These are phyloP conservation scores for Lamellibrachia satsuma DNA, from an alignment of 2,888 invertebrate species.

Conservation along the genomic window DNA sequence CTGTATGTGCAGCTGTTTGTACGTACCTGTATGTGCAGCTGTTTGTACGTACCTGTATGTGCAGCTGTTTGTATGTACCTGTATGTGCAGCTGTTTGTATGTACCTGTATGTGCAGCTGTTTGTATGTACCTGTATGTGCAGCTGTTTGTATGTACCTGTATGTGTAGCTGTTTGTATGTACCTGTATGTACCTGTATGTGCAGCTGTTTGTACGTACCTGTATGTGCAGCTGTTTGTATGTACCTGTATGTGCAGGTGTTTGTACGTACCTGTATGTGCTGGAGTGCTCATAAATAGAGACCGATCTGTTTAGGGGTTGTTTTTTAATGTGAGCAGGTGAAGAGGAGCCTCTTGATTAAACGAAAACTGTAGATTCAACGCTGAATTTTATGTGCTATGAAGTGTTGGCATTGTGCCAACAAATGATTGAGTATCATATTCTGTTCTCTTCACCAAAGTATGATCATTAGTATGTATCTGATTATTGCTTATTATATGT, in stretches of 20 bases:
- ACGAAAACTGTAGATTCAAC: background rate
- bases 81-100: background rate
- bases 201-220: too few relatives aligned
- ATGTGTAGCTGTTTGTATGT: too few relatives aligned
- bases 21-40: too few relatives aligned
- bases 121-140: too few relatives aligned
- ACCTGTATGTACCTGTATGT: too few relatives aligned
- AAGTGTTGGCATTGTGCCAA: background rate
- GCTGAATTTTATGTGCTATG: background rate
- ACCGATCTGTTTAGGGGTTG: background rate
- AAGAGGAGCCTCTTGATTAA: background rate
- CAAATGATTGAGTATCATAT: background rate
- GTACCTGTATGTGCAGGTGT: background rate
- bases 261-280: background rate
- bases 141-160: too few relatives aligned
- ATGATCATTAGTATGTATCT: background rate
- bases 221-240: background rate
- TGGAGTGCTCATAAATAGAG: background rate
- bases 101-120: background rate
- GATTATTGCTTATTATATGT: background rate
- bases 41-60: background rate
- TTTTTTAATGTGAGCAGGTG: background rate
- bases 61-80: background rate
- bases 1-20: too few relatives aligned
- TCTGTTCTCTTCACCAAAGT: background rate